Conservation (phyloP, 2,113 vertebrate species). For the Eolophus roseicapilla region DNA sequence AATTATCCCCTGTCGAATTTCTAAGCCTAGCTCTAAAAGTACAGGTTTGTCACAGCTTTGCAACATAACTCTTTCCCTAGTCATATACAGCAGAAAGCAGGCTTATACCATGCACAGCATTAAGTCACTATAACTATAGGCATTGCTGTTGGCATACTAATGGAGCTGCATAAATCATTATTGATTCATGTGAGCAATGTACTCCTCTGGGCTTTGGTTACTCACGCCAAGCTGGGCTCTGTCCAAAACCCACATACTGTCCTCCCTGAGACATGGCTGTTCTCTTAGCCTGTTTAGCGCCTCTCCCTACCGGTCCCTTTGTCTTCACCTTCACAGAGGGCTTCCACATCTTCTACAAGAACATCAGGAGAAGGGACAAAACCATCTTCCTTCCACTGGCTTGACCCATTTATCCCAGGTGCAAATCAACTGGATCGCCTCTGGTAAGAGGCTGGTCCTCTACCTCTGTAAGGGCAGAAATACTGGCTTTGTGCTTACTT, state of each 20-base stretch:
- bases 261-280: neutral
- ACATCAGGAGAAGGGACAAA: neutral
- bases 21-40: neutral
- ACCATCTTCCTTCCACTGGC: neutral
- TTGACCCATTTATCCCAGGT: neutral
- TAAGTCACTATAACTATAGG: neutral
- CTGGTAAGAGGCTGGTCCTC: neutral
- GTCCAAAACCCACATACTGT: neutral
- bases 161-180: neutral
- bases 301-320: neutral
- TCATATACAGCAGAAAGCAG: neutral
- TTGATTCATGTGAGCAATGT: neutral
- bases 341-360: neutral
- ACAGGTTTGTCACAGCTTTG: neutral
- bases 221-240: neutral
- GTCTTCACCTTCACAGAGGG: neutral
- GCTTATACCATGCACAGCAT: neutral
- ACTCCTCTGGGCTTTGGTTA: neutral
- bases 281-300: neutral
- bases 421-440: fast-evolving
- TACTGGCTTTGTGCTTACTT: constrained; percentile 30
- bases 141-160: neutral
- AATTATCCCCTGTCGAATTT: neutral
- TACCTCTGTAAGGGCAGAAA: neutral
- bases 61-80: neutral